Evolutionary conservation across 1,140 invertebrate genomes (phyloP), one percentile per base, ranked within the genome.

Genomic region (Drosophila nigromelanica): DNA sequence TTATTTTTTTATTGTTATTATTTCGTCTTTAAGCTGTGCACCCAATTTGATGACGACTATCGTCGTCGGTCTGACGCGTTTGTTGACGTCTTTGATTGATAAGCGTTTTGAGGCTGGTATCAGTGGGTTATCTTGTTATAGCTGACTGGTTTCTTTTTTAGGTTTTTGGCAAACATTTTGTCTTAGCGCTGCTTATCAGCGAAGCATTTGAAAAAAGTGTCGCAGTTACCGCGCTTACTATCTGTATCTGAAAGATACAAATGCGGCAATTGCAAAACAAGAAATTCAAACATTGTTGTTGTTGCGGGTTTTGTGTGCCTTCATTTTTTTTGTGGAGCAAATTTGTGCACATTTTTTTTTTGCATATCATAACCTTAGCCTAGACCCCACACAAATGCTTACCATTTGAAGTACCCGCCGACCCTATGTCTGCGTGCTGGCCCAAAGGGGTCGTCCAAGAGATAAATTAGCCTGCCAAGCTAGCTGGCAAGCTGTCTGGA

Each of bases 311-410:
- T 5, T 35, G 6, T 37, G 10, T 54, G 7, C 21, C 24, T 6
- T 45, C 37, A 4, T 37, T 35, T 35, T 10, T 45, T 45, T 7
- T 37, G 21, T 40, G 27, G 64, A 45, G 64, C 82, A 67, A 82
- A 86, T 66, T 73, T 78, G 30, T 60, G 60, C 63, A 62, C 67
- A 83, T 63, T 58, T 47, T 50, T 70, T 70, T 78, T 51, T 50
- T 69, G 50, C 79, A 82, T 86, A 79, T 89, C 79, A 89, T 83
- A 87, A 87, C 83, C 83, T 87, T 89, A 73, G 83, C 76, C 82
- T 89, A 87, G 82, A 89, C 78, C 79, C 64, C 64, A 78, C 56
- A 67, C 63, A 78, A 55, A 63, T 47, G 43, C 58, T 24, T 60
- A 12, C 51, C 27, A 60, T 43, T 60, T 60, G 21, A 45, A 47